Conservation (phyloP, 2,113 vertebrate genomes). For the Phycodurus eques region DNA sequence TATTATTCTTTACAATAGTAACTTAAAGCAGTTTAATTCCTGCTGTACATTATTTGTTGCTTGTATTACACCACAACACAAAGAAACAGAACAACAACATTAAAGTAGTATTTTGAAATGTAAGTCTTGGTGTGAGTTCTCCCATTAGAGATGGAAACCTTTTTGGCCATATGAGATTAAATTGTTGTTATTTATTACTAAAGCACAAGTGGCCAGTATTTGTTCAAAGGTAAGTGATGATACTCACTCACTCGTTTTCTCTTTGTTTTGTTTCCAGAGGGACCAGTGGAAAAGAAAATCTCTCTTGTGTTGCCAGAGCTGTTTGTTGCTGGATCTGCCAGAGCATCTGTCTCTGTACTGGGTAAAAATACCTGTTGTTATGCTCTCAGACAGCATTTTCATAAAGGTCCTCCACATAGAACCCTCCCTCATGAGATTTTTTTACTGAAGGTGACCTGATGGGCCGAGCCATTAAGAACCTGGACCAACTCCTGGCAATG, state of each 20-base stretch:
- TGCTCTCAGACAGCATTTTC: background rate
- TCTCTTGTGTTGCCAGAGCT: conserved; percentile 68
- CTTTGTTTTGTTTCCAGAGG: conserved; percentile 31
- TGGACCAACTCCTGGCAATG: conserved; percentile 75
- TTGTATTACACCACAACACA: no score
- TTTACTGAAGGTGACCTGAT: conserved; percentile 77
- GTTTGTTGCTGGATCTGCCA: conserved; percentile 75
- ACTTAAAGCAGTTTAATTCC: no score
- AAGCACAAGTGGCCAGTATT: no score
- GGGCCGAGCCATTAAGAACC: conserved; percentile 76
- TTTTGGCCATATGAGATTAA: background rate
- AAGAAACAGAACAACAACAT: no score
- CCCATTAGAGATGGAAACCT: background rate
- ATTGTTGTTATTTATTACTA: background rate
- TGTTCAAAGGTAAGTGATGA: background rate
- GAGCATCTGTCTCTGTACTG: conserved; percentile 75
- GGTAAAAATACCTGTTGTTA: conserved; percentile 58
- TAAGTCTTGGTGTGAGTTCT: no score
- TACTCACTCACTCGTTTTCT: background rate
- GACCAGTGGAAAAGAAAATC: conserved; percentile 50
- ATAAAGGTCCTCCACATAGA: background rate
- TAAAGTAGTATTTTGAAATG: no score
- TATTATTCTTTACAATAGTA: background rate
- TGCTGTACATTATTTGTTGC: no score
- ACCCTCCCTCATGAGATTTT: background rate